Evolutionary conservation across 2,888 invertebrate species (phyloP).

Genomic region (Idaea straminata): DNA sequence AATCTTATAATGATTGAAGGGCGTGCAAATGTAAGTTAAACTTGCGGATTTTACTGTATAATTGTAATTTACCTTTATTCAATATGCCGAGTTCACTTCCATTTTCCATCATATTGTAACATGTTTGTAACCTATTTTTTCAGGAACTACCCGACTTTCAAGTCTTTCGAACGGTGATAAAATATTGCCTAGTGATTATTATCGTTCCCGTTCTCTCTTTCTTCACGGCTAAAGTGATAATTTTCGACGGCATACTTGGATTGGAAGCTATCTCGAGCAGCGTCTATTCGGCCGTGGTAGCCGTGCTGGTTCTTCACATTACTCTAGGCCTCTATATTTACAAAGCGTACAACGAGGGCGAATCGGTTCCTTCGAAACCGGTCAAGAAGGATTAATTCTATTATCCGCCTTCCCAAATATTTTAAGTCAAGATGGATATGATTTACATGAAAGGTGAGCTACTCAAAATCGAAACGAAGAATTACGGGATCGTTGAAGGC

Average conservation of each 20-base stretch:
- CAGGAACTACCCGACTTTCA: constrained; percentile 85
- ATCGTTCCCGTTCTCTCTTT: constrained; percentile 87
- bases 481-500: constrained; percentile 67
- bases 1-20: constrained; percentile 75
- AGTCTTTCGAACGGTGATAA: constrained; percentile 87
- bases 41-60: neutral
- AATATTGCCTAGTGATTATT: constrained; percentile 88
- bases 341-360: constrained; percentile 84
- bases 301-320: constrained; percentile 87
- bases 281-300: constrained; percentile 88
- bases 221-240: constrained; percentile 83
- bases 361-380: constrained; percentile 56
- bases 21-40: constrained; percentile 71
- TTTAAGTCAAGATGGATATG: constrained; percentile 61
- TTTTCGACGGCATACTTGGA: constrained; percentile 84
- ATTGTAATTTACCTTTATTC: neutral
- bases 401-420: constrained; percentile 19
- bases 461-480: constrained; percentile 69
- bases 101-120: neutral
- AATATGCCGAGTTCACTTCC: neutral
- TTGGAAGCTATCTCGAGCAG: constrained; percentile 83
- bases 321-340: constrained; percentile 89
- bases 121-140: constrained; percentile 37
- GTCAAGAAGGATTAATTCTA: constrained; percentile 67
- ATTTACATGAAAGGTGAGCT: constrained; percentile 73